phyloP scores from a whole-genome alignment of 2,113 vertebrate species.

The Stomatorhinus ivindoensis region DNA sequence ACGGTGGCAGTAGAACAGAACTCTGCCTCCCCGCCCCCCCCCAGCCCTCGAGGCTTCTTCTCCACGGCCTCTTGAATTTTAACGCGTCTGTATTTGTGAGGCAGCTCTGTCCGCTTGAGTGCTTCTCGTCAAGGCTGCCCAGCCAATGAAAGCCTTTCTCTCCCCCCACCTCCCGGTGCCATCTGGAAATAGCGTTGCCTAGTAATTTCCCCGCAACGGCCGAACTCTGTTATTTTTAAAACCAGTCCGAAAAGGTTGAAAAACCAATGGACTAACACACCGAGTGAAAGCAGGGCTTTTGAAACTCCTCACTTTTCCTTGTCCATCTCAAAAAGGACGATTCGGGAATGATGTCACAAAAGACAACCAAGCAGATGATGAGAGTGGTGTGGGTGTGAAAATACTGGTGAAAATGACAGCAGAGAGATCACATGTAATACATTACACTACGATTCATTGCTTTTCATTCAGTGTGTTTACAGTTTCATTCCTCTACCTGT shows the following conservation, averaged over 20 bases:
- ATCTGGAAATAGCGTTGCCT: slow-evolving; percentile 40
- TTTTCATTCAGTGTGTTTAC: neutral
- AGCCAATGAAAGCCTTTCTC: slow-evolving; percentile 27
- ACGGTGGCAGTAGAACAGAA: neutral
- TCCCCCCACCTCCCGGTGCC: slow-evolving; percentile 24
- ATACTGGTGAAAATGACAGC: neutral
- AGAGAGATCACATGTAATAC: neutral
- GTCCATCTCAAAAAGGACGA: neutral
- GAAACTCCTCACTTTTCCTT: neutral
- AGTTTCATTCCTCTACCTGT: neutral
- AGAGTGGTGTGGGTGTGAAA: neutral
- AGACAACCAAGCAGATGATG: neutral
- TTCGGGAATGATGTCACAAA: neutral
- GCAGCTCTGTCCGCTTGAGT: slow-evolving; percentile 14
- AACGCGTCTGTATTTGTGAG: slow-evolving; percentile 24
- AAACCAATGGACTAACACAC: neutral
- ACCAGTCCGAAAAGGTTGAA: neutral
- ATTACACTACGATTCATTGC: neutral
- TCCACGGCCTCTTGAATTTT: slow-evolving; percentile 28
- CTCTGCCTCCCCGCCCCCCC: neutral
- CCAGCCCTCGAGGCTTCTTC: slow-evolving; percentile 13
- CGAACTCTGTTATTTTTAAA: slow-evolving; percentile 17
- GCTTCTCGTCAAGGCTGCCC: slow-evolving; percentile 15
- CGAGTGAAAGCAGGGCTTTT: neutral
- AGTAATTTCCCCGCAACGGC: slow-evolving; percentile 33